Conservation (phyloP, 2,113 vertebrate genomes). For the Lasiurus cinereus region DNA sequence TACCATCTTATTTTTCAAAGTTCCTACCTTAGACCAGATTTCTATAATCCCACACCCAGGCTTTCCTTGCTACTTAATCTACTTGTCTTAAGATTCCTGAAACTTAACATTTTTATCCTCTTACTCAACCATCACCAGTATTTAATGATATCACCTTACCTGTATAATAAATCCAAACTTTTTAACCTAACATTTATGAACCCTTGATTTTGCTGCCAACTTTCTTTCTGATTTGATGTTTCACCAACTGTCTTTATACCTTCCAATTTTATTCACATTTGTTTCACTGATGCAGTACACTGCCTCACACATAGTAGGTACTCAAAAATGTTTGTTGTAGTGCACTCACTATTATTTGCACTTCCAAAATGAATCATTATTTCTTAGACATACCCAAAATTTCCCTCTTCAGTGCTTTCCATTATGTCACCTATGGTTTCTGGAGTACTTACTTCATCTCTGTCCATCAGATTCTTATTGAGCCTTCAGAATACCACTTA, state of each 20-base stretch:
- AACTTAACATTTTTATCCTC: constrained; percentile 11
- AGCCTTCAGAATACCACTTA: constrained; percentile 28
- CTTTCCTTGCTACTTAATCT: background rate
- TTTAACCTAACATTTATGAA: background rate
- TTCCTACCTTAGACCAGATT: background rate
- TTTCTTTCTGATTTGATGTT: constrained; percentile 39
- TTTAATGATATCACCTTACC: constrained; percentile 8
- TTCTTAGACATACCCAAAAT: background rate
- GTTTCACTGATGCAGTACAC: background rate
- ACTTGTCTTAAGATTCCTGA: constrained; percentile 16
- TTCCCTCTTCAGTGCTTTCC: background rate
- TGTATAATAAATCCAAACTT: background rate
- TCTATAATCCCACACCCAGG: background rate
- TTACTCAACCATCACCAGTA: background rate
- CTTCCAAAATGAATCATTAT: background rate
- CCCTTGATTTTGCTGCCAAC: background rate
- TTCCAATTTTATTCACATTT: constrained; percentile 1
- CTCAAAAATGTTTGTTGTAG: constrained; percentile 26
- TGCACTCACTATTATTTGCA: background rate
- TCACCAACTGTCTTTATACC: background rate
- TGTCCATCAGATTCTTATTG: background rate
- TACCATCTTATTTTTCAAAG: background rate
- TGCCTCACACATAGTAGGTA: background rate
- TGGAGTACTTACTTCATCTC: background rate
- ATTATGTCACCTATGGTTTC: background rate